Base-by-base conservation (phyloP, 2,888 invertebrate genomes). In the Zhengitettix transpicula region DNA sequence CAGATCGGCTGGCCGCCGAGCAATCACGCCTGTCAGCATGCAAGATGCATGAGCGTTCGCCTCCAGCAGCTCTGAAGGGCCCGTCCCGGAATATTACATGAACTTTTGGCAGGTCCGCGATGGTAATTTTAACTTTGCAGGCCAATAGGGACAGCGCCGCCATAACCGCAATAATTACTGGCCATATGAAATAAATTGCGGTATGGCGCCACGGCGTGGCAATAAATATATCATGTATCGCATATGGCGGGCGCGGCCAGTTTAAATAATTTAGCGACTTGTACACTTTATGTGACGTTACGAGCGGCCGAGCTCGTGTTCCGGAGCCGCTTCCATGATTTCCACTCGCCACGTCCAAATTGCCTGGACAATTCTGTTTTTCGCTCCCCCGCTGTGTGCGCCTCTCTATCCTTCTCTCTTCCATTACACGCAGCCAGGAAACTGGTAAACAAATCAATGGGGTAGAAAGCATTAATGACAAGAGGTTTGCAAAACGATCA, bases 81-180 rank as follows among this genome's bases (percentile, higher is more conserved):
- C 61, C 56, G 60, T 61, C 59, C 61, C 59, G 60, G 57, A 58
- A 61, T 63, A 61, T 63, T 63, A 60, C 52, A 63, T 63, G 63
- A 61, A 60, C 56, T 58, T 61, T 61, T 63, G 63, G 61, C 63
- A 63, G 60, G 57, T 60, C 55, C 58, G 58, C 56, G 55, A 40
- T 56, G 61, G 58, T 61, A 61, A 61, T 61, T 61, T 61, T 58
- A 61, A 61, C 61, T 61, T 58, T 58, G 42, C 58, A 28, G 28
- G 28, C 28, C 28, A 28, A 28, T 28, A 28, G 28, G 28, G 28
- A 28, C 28, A 28, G 28, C 28, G 54, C 42, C 52, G 41, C 60
- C 54, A 57, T 60, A 57, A 60, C 60, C 60, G 42, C 60, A 60
- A 60, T 60, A 60, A 60, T 60, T 60, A 60, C 60, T 42, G 53